Percentiles rank a stretch among this genome's conserved stretches.
These are phyloP conservation scores for Drosophila sechellia DNA, from an alignment of 1,140 invertebrate genomes.

Conservation along the genomic window DNA sequence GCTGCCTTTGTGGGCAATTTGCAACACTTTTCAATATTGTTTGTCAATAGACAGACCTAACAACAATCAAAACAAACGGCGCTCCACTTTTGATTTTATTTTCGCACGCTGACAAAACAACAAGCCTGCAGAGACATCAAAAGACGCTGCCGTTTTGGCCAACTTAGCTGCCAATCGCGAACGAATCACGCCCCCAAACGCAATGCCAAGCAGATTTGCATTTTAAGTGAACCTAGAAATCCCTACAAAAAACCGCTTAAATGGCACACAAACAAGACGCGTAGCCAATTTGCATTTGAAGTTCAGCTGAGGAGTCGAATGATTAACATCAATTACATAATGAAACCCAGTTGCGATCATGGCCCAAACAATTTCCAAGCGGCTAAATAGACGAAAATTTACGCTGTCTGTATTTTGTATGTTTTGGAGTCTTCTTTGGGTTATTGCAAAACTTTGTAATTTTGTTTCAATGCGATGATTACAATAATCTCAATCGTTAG, in stretches of 20 bases:
- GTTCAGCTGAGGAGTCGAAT: constrained; percentile 26
- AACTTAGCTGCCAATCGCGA: constrained; percentile 37
- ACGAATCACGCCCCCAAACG: constrained; percentile 42
- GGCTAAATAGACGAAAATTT: constrained; percentile 41
- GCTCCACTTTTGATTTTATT: constrained; percentile 69
- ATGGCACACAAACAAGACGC: constrained; percentile 27
- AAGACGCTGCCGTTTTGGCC: constrained; percentile 50
- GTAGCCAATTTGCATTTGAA: constrained; percentile 46
- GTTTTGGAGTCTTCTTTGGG: constrained; percentile 25
- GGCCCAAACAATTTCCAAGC: constrained; percentile 39
- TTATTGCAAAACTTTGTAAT: constrained; percentile 25
- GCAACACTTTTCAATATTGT: constrained; percentile 66
- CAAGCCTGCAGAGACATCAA: constrained; percentile 50
- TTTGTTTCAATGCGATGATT: constrained; percentile 28
- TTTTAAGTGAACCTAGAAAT: constrained; percentile 33
- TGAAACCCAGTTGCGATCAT: constrained; percentile 50
- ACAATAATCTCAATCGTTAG: constrained; percentile 37
- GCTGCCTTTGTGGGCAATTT: constrained; percentile 43
- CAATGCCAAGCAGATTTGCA: constrained; percentile 46
- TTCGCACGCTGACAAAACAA: constrained; percentile 62
- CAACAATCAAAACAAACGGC: constrained; percentile 64
- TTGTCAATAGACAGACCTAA: constrained; percentile 63
- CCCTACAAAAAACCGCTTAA: constrained; percentile 12
- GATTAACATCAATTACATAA: constrained; percentile 65
- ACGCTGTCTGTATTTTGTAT: constrained; percentile 24